Conservation (phyloP, 2,113 vertebrate species). For the Syngnathus typhle region DNA sequence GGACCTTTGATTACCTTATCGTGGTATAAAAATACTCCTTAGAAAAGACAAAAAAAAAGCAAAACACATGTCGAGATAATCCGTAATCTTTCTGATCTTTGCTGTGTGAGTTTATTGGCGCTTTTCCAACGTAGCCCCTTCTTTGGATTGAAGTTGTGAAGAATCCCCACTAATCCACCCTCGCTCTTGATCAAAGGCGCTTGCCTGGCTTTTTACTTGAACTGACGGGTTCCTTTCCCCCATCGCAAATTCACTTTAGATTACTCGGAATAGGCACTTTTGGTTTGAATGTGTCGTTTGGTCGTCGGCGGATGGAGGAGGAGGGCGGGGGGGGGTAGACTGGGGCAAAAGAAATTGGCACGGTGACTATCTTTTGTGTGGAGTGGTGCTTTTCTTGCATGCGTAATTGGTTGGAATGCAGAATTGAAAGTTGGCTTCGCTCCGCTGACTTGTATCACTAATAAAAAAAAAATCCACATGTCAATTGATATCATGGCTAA, state of each 20-base stretch:
- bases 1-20: neutral
- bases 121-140: slow-evolving; percentile 44
- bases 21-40: neutral
- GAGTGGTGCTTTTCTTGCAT: slow-evolving; percentile 13
- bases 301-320: neutral
- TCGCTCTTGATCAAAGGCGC: slow-evolving; percentile 62
- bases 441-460: slow-evolving; percentile 18
- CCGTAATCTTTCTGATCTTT: neutral
- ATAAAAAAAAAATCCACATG: slow-evolving; percentile 14
- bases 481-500: slow-evolving; percentile 36
- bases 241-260: slow-evolving; percentile 26
- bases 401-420: slow-evolving; percentile 48
- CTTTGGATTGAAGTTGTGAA: slow-evolving; percentile 54
- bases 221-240: slow-evolving; percentile 24
- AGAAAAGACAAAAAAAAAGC: neutral
- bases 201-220: slow-evolving; percentile 42
- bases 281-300: slow-evolving; percentile 16
- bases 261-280: slow-evolving; percentile 43
- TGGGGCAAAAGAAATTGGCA: slow-evolving; percentile 27
- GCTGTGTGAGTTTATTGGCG: slow-evolving; percentile 15
- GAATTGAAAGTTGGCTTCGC: slow-evolving; percentile 29
- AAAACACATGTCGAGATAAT: neutral
- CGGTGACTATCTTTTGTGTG: slow-evolving; percentile 38
- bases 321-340: slow-evolving; percentile 19
- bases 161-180: slow-evolving; percentile 63